A percentile compares a stretch with the other conserved stretches of the same genome.
Conservation (phyloP, 2,797 vertebrate genomes). For the Taenioides sp. region DNA sequence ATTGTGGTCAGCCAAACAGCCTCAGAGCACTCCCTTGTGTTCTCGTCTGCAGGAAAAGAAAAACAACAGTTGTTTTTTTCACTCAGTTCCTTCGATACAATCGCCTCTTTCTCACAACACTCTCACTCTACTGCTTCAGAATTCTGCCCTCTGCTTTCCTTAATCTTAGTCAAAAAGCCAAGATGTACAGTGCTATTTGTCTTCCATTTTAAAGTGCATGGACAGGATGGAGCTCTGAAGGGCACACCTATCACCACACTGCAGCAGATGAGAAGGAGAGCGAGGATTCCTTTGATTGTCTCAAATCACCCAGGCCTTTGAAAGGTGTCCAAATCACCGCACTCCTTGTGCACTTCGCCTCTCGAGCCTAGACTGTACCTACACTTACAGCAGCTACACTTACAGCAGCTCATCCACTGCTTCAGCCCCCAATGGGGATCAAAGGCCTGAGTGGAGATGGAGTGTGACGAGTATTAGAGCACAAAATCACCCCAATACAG, state of each 20-base stretch:
- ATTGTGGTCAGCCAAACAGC: slow-evolving; percentile 23
- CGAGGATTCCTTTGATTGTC: slow-evolving; percentile 38
- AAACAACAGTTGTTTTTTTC: not conserved
- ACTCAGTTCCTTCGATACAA: not conserved
- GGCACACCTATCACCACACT: slow-evolving; percentile 21
- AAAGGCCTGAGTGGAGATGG: slow-evolving; percentile 29
- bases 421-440: slow-evolving; percentile 17
- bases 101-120: not conserved
- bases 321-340: slow-evolving; percentile 44
- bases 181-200: slow-evolving; percentile 23
- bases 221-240: slow-evolving; percentile 32
- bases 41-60: slow-evolving; percentile 10
- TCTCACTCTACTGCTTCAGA: not conserved
- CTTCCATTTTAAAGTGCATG: slow-evolving; percentile 16
- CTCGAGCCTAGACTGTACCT: slow-evolving; percentile 30
- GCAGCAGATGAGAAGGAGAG: slow-evolving; percentile 15
- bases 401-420: slow-evolving; percentile 9
- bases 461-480: not conserved
- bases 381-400: slow-evolving; percentile 16
- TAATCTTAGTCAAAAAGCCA: slow-evolving; percentile 14
- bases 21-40: slow-evolving; percentile 20
- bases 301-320: slow-evolving; percentile 31
- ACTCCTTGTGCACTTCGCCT: slow-evolving; percentile 18
- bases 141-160: slow-evolving; percentile 5
- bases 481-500: slow-evolving; percentile 11